Conservation (phyloP, 1,140 invertebrate genomes). For the Bursaphelenchus mucronatus region DNA sequence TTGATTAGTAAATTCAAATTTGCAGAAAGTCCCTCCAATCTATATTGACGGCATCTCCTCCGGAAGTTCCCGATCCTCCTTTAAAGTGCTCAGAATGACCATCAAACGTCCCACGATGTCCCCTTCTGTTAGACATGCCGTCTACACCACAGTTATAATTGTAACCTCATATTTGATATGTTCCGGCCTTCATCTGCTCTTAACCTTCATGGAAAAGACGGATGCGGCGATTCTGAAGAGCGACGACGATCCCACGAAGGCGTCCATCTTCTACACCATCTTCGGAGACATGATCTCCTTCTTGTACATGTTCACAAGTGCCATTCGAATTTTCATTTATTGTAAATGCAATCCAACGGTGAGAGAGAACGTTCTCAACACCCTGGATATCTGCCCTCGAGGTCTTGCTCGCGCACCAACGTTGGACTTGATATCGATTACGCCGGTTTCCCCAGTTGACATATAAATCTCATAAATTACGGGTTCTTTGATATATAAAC, state of each 20-base stretch:
- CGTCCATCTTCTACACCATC: constrained; percentile 48
- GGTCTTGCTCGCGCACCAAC: no score
- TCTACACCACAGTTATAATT: constrained; percentile 25
- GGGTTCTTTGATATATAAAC: no score
- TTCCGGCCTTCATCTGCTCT: constrained; percentile 37
- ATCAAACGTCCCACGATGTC: constrained; percentile 18
- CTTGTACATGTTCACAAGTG: constrained; percentile 50
- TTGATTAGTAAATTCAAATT: background rate
- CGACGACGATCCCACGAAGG: constrained; percentile 37
- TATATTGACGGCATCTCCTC: background rate
- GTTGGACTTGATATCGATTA: no score
- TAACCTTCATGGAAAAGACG: constrained; percentile 43
- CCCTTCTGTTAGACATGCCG: constrained; percentile 38
- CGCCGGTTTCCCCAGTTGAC: no score
- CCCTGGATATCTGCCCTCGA: no score
- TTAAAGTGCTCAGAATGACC: constrained; percentile 12
- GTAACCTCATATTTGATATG: constrained; percentile 45
- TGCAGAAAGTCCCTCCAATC: constrained; percentile 8
- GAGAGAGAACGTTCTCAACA: background rate
- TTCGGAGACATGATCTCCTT: constrained; percentile 49
- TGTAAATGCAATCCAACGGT: constrained; percentile 48
- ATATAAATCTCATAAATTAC: no score
- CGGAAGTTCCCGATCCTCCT: constrained; percentile 17
- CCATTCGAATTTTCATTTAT: constrained; percentile 50
- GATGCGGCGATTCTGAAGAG: constrained; percentile 29